Conservation (phyloP, 1,140 invertebrate genomes). For the Drosophila funebris region DNA sequence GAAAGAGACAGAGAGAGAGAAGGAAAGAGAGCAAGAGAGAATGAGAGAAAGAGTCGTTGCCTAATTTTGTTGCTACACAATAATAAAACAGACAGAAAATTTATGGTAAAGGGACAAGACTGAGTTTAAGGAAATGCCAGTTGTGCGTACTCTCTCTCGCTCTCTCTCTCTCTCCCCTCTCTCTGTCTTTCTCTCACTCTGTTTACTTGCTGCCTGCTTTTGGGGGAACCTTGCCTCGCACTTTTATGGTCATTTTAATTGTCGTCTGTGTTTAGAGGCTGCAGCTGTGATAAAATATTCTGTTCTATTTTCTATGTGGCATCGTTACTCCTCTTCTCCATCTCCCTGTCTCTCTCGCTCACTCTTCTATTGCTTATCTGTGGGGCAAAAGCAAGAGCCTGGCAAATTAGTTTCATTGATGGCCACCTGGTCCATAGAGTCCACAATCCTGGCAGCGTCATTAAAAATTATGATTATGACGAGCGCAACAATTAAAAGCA, state of each 20-base stretch:
- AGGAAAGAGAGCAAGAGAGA: not conserved
- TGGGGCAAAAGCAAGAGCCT: conserved; percentile 13
- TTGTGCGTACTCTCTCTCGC: not conserved
- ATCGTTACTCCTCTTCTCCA: not conserved
- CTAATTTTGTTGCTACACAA: conserved; percentile 48
- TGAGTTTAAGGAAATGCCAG: conserved; percentile 22
- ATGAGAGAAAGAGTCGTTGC: not conserved
- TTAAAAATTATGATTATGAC: conserved; percentile 68
- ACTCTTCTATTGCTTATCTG: not conserved
- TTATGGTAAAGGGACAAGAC: conserved; percentile 23
- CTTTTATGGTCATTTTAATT: conserved; percentile 69
- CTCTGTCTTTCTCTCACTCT: not conserved
- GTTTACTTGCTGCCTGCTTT: not conserved
- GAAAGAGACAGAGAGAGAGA: not conserved
- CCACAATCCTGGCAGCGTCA: conserved; percentile 35
- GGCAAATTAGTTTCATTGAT: conserved; percentile 72
- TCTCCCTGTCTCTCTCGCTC: not conserved
- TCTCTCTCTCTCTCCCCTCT: not conserved
- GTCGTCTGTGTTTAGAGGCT: conserved; percentile 64
- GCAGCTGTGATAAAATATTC: conserved; percentile 63
- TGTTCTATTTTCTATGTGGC: conserved; percentile 4
- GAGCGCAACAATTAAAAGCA: conserved; percentile 61
- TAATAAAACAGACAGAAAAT: conserved; percentile 31
- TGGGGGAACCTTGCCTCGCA: conserved; percentile 14
- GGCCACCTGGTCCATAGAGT: conserved; percentile 20